Evolutionary conservation across 2,888 invertebrate genomes (phyloP), one percentile per base, ranked within the genome.

Genomic region (Serripes groenlandicus): DNA sequence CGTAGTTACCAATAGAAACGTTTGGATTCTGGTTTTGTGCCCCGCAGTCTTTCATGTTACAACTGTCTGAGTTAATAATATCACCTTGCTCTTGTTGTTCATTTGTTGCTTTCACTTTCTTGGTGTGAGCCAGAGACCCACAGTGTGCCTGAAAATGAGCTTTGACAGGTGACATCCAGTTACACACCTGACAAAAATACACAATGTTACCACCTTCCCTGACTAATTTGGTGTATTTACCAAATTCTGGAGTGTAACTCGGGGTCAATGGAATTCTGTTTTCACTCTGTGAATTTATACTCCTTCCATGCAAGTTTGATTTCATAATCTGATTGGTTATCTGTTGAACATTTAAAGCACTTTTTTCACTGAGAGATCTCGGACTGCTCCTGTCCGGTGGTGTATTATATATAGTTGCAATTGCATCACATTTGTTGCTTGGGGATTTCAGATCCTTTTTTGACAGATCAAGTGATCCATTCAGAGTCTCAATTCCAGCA

Each of bases 131-230:
- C 9, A 83, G 74, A 34, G 86, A 83, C 30, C 86, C 85, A 74
- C 91, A 91, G 70, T 91, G 92, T 30, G 79, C 85, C 56, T 90
- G 87, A 76, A 92, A 92, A n/a, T 88, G 88, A 28, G 90, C 79
- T 71, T 90, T 90, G 7, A 90, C 88, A 60, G 90, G 91, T 42
- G 90, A 90, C 78, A 91, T 92, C 88, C 89, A 91, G 78, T 92
- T 92, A 80, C 92, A 92, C 23, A 91, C 89, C 74, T 92, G 92
- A 81, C 92, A 92, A 74, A 92, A 92, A 68, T 92, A 92, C 7
- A 91, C 91, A 81, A 91, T 91, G 60, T 91, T 91, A 1, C 92
- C 92, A 9, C 92, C 92, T 81, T 92, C 92, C 37, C 92, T 75
- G 4, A 92, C 88, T 9, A 92, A 82, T 72, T 91, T 91, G 21